Conservation (phyloP, 2,797 vertebrate species). For the Hypotaenidia philippensis region DNA sequence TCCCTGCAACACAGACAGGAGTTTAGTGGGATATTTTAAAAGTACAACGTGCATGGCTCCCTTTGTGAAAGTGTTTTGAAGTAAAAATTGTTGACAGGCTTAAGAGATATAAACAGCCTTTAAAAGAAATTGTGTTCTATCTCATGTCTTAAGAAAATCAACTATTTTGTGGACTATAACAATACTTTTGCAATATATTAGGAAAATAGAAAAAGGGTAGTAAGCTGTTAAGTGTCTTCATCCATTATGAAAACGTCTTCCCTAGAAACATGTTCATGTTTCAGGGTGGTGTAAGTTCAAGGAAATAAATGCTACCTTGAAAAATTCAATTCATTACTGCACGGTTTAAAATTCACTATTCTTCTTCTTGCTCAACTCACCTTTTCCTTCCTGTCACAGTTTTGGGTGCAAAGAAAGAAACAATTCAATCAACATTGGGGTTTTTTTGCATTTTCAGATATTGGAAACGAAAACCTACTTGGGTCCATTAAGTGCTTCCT, state of each 20-base stretch:
- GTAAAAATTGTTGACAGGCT: not conserved
- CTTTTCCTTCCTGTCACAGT: not conserved
- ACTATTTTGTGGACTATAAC: not conserved
- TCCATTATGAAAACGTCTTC: not conserved
- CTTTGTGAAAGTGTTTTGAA: not conserved
- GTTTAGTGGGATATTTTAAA: not conserved
- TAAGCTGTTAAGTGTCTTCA: not conserved
- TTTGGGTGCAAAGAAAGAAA: not conserved
- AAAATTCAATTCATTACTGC: not conserved
- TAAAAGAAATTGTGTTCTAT: not conserved
- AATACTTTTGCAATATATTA: not conserved
- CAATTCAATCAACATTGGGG: not conserved
- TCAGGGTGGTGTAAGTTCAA: not conserved
- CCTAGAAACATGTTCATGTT: not conserved
- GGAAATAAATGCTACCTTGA: not conserved
- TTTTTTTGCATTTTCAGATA: not conserved
- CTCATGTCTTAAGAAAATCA: not conserved
- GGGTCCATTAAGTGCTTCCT: not conserved
- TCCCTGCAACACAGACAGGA: not conserved
- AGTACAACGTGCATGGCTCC: fast-evolving
- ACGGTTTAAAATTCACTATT: not conserved
- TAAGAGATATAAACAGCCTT: not conserved
- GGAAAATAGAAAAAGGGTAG: not conserved
- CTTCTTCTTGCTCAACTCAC: not conserved
- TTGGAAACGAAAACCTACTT: not conserved